Evolutionary conservation across 2,888 invertebrate species (phyloP), one percentile per base, ranked within the genome.

Genomic region (Andrena marginata): DNA sequence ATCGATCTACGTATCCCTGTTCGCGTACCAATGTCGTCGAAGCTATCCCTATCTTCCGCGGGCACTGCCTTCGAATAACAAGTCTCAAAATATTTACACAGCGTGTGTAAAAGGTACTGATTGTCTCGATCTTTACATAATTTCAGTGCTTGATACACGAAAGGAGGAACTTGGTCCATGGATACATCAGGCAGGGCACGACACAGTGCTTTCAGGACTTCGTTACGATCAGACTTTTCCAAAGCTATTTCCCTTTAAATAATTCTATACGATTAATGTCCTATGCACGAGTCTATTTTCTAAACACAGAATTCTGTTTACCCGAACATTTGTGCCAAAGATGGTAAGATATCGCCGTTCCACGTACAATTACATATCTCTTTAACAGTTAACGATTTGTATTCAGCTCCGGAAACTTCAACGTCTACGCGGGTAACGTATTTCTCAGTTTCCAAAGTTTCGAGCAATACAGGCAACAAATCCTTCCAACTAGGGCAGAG

Each of bases 291-390:
- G 23, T 49, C 0, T 54, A 26, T 23, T 10, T 1, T 20, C 4
- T n/a, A 3, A 23, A 20, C 2, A 2, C 1, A 7, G 0, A 33
- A 60, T 6, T 65, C n/a, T 33, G 35, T 60, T 74, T 92, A 97
- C 97, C 95, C 95, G 91, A 97, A 97, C 96, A 97, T 96, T 85
- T 96, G 95, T 71, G 96, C 95, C 1, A 97, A 93, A 31, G 96
- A 95, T n/a, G 96, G 96, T 73, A 96, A 92, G 88, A 96, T 96
- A 67, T 94, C 93, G 31, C 95, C 94, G 8, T 95, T 94, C 96
- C 96, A 97, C 10, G 94, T 92, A 75, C 95, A 94, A 91, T 95
- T 95, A 87, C 96, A 96, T 20, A 97, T 93, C 0, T 95, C 94
- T 84, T 95, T 95, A 1, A 97, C 94, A 63, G 96, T 95, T 87